These are phyloP conservation scores for Halcyon chelicuti DNA, from an alignment of 2,797 vertebrate species.

Conservation along the genomic window DNA sequence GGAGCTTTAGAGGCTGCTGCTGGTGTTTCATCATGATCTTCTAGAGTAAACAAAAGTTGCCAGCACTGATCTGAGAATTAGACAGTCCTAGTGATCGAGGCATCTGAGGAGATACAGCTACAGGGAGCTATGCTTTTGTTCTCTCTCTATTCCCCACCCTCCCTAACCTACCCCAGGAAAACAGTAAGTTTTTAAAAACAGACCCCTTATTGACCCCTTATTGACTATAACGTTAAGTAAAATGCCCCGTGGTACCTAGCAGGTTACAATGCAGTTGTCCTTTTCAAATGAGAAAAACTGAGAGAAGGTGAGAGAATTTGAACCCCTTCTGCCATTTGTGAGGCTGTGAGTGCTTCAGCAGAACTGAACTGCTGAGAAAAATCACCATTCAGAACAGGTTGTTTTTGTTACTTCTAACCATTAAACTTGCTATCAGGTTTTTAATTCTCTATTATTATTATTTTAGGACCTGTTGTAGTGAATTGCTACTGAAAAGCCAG, in stretches of 20 bases:
- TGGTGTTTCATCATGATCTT: conserved; percentile 9
- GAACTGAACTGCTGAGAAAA: conserved; percentile 65
- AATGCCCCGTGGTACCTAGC: conserved; percentile 47
- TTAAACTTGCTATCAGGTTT: conserved; percentile 79
- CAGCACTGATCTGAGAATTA: conserved; percentile 20
- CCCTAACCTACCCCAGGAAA: conserved; percentile 37
- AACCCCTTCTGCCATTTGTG: conserved; percentile 50
- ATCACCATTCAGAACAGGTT: conserved; percentile 66
- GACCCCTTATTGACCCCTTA: conserved; percentile 29
- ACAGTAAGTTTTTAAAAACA: conserved; percentile 61
- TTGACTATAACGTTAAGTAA: conserved; percentile 52
- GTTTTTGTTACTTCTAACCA: conserved; percentile 71
- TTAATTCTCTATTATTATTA: conserved; percentile 80
- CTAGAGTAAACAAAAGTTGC: not conserved
- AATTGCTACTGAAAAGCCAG: conserved; percentile 84
- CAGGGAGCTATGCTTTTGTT: conserved; percentile 50
- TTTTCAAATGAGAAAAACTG: conserved; percentile 20
- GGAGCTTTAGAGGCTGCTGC: conserved; percentile 34
- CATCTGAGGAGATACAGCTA: conserved; percentile 51
- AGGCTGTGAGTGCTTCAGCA: conserved; percentile 64
- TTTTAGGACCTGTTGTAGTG: conserved; percentile 85
- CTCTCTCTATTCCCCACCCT: conserved; percentile 25
- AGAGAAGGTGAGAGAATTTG: conserved; percentile 42
- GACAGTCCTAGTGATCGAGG: not conserved
- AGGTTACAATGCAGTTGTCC: conserved; percentile 66